A percentile compares a stretch with the other conserved stretches of the same genome.
These are phyloP conservation scores for Diuraphis noxia DNA, from an alignment of 1,140 invertebrate genomes.

Conservation along the genomic window DNA sequence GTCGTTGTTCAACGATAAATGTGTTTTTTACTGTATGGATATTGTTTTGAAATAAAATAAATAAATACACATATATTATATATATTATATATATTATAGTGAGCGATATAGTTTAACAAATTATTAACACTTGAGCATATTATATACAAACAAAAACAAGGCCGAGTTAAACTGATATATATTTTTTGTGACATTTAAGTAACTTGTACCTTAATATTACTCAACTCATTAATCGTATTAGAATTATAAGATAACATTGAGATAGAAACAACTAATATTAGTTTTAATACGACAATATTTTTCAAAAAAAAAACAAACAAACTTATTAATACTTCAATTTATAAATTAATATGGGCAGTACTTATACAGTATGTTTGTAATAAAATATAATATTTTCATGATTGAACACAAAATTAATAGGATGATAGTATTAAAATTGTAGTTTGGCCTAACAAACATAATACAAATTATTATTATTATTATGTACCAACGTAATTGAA, in stretches of 20 bases:
- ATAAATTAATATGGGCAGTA: background rate
- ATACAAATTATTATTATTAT: background rate
- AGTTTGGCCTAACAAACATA: background rate
- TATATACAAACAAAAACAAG: background rate
- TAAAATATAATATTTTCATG: background rate
- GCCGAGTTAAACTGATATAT: background rate
- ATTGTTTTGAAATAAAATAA: background rate
- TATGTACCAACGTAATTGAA: background rate
- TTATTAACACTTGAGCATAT: background rate
- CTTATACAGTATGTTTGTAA: background rate
- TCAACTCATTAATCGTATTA: background rate
- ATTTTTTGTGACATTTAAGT: background rate
- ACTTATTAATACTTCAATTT: background rate
- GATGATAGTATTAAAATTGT: background rate
- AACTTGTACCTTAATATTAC: background rate
- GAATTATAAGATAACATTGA: background rate
- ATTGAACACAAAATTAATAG: background rate
- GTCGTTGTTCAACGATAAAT: background rate
- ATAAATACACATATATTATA: background rate
- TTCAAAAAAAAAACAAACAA: background rate
- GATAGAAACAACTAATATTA: background rate
- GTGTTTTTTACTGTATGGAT: background rate
- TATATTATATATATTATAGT: background rate
- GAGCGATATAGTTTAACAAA: background rate
- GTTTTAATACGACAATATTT: background rate